Percentiles rank a stretch among this genome's conserved stretches.
These are phyloP conservation scores for Ganaspis sp. DNA, from an alignment of 1,140 invertebrate species.

Conservation along the genomic window DNA sequence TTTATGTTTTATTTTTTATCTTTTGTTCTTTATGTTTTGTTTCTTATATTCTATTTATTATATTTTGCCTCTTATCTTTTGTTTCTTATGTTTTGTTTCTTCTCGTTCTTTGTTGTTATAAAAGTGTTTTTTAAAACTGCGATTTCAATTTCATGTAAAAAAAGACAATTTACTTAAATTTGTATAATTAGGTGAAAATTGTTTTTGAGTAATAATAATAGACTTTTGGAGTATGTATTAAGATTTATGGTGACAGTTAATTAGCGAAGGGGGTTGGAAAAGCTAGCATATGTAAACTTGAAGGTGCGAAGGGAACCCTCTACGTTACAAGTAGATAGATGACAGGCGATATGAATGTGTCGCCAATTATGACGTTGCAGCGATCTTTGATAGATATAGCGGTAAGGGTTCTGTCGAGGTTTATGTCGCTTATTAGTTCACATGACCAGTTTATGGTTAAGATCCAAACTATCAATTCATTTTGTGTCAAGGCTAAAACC, in stretches of 20 bases:
- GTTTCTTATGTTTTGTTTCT: no score
- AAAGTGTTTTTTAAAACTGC: no score
- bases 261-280: conserved; percentile 58
- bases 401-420: conserved; percentile 17
- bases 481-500: conserved; percentile 38
- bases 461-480: conserved; percentile 14
- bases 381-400: conserved; percentile 61
- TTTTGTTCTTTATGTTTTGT: no score
- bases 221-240: conserved; percentile 10
- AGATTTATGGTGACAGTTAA: conserved; percentile 67
- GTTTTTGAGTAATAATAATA: neutral
- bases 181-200: neutral
- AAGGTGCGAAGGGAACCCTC: conserved; percentile 55
- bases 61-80: no score
- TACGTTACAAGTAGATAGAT: conserved; percentile 41
- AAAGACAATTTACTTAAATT: no score
- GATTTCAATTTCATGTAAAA: neutral
- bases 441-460: conserved; percentile 45
- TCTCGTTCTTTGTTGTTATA: no score
- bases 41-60: no score
- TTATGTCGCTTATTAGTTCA: conserved; percentile 55
- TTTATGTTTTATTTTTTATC: no score
- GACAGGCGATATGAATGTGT: conserved; percentile 50
- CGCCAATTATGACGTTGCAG: conserved; percentile 64
- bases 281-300: conserved; percentile 50